Evolutionary conservation across 2,888 invertebrate species (phyloP), one percentile per base, ranked within the genome.

Genomic region (Leucozona laternaria): DNA sequence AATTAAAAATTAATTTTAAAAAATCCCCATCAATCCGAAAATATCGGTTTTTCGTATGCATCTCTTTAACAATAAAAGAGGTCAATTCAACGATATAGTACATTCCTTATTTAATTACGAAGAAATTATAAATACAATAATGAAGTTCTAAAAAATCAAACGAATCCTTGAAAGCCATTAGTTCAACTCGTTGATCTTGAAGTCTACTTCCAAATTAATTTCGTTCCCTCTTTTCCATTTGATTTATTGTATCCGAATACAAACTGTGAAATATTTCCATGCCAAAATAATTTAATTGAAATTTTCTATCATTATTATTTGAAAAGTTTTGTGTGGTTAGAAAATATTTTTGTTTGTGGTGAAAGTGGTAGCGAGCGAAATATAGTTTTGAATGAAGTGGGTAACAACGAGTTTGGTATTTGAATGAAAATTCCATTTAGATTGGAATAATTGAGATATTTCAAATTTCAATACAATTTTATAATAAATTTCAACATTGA

Each of bases 261-360:
- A 15, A 34, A 60, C 20, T 60, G 37, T 22, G 20, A 62, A 62
- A 43, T 62, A 62, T 62, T 62, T 60, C n/a, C 15, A 22, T 15
- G 15, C 62, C 17, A 11, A 62, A 62, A 43, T 43, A 3, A 43
- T 62, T 62, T 62, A 62, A 62, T 62, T 62, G 43, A 62, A 62
- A 62, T 28, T 62, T 57, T 62, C 62, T n/a, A 43, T 62, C 25
- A 25, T 62, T 40, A 60, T 43, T 62, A 62, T 62, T 62, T 62
- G 43, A 43, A 62, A 62, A 62, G 40, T 60, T 60, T 40, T 60
- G 34, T 60, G 34, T 40, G 20, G 20, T 2, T 5, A n/a, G 37
- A 5, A 40, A 60, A 40, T 60, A 60, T 37, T 60, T 60, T 37
- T 25, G 40, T 25, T 60, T 4, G 7, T 11, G 7, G 11, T 22